phyloP scores from a whole-genome alignment of 2,888 invertebrate genomes.

The Hylaea fasciaria region DNA sequence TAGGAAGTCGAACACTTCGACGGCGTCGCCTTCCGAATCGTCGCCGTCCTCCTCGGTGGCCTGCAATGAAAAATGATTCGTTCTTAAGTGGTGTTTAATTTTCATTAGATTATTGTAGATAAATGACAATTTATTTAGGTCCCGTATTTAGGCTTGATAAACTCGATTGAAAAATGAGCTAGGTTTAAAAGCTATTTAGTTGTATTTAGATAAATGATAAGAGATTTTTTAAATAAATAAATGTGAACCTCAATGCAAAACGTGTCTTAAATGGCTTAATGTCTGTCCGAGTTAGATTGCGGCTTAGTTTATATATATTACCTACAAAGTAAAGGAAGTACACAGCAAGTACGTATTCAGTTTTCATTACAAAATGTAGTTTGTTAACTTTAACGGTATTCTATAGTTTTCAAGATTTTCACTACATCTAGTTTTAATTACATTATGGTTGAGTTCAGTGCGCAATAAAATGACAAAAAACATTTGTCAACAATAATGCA shows the following conservation, averaged over 20 bases:
- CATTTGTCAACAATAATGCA: conserved; percentile 10
- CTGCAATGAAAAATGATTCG: conserved; percentile 52
- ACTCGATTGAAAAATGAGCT: conserved; percentile 19
- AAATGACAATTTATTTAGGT: conserved; percentile 27
- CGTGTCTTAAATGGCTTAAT: background rate
- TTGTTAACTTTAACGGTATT: conserved; percentile 4
- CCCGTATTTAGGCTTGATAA: conserved; percentile 20
- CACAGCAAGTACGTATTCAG: too few relatives aligned
- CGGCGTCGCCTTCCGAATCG: conserved; percentile 59
- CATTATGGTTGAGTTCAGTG: background rate
- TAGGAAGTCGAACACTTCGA: conserved; percentile 73
- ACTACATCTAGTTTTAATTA: too few relatives aligned
- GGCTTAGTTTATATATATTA: background rate
- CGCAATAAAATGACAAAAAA: conserved; percentile 15
- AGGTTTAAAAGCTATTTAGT: conserved; percentile 15
- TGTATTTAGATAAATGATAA: conserved; percentile 21
- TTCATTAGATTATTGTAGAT: conserved; percentile 29
- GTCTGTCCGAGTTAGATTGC: background rate
- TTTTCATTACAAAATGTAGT: background rate
- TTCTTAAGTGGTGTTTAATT: conserved; percentile 28
- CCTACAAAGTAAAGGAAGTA: background rate
- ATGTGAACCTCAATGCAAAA: background rate
- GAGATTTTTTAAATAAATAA: background rate
- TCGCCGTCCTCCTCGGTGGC: conserved; percentile 50
- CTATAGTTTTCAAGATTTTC: background rate